phyloP scores from a whole-genome alignment of 2,888 invertebrate species.

The Ischnura elegans region DNA sequence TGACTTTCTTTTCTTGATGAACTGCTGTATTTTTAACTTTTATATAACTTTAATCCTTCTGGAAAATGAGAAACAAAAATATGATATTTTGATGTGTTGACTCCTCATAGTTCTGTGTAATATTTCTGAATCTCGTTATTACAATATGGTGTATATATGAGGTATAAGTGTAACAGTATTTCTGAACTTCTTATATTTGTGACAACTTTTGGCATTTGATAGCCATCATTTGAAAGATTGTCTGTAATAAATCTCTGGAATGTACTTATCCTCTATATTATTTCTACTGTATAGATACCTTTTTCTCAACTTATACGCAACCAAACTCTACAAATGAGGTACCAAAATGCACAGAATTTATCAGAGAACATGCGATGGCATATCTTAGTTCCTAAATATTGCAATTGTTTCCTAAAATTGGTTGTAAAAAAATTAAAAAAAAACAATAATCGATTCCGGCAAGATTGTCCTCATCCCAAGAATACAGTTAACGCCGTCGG shows the following conservation, averaged over 20 bases:
- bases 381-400: too few relatives aligned
- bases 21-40: conserved; percentile 31
- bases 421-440: too few relatives aligned
- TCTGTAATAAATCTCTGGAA: conserved; percentile 38
- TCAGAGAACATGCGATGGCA: too few relatives aligned
- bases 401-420: too few relatives aligned
- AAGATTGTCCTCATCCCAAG: too few relatives aligned
- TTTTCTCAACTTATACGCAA: too few relatives aligned
- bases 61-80: conserved; percentile 12
- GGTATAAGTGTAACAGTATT: conserved; percentile 31
- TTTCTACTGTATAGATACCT: background rate
- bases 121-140: conserved; percentile 21
- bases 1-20: background rate
- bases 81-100: conserved; percentile 27
- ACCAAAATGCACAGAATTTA: too few relatives aligned
- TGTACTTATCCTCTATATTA: background rate
- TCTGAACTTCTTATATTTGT: conserved; percentile 35
- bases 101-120: conserved; percentile 15
- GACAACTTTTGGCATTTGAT: conserved; percentile 31
- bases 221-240: conserved; percentile 22
- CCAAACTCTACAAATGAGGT: too few relatives aligned
- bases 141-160: conserved; percentile 12
- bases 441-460: too few relatives aligned
- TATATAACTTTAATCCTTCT: background rate
- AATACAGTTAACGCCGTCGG: too few relatives aligned